Conservation (phyloP, 2,113 vertebrate genomes). For the Archocentrus centrarchus region DNA sequence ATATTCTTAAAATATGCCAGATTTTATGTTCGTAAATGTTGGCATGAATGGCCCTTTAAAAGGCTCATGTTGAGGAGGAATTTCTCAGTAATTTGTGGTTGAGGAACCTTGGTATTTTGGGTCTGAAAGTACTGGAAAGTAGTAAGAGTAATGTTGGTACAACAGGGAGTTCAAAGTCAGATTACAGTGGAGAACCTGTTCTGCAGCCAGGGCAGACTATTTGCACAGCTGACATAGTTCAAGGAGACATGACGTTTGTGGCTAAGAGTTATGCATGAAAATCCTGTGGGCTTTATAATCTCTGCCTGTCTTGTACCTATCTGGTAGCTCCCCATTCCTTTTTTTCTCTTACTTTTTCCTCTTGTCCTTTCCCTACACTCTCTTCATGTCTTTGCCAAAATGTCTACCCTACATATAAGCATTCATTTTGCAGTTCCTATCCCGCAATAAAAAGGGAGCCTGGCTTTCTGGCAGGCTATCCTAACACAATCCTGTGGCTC, state of each 20-base stretch:
- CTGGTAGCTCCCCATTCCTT: constrained; percentile 21
- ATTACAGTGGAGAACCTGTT: constrained; percentile 85
- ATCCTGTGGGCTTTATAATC: constrained; percentile 68
- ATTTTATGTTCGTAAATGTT: constrained; percentile 10
- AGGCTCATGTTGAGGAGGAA: constrained; percentile 26
- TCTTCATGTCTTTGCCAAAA: constrained; percentile 70
- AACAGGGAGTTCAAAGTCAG: constrained; percentile 80
- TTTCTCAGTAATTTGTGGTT: constrained; percentile 63
- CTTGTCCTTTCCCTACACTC: constrained; percentile 4
- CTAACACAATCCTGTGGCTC: constrained; percentile 85
- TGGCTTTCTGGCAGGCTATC: constrained; percentile 83
- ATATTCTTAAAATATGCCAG: neutral
- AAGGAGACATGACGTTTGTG: constrained; percentile 80
- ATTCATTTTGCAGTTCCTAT: constrained; percentile 83
- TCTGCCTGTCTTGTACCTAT: constrained; percentile 7
- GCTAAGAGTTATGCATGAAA: constrained; percentile 82
- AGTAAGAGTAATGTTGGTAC: constrained; percentile 76
- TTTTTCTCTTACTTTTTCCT: constrained; percentile 18
- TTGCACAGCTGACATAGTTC: constrained; percentile 89
- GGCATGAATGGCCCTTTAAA: constrained; percentile 26
- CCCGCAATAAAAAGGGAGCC: constrained; percentile 85
- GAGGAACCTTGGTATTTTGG: constrained; percentile 58
- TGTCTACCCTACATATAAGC: constrained; percentile 73
- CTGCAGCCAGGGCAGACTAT: constrained; percentile 76
- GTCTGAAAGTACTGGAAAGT: constrained; percentile 66